Conservation (phyloP, 2,888 invertebrate species). For the Synergus gifuensis region DNA sequence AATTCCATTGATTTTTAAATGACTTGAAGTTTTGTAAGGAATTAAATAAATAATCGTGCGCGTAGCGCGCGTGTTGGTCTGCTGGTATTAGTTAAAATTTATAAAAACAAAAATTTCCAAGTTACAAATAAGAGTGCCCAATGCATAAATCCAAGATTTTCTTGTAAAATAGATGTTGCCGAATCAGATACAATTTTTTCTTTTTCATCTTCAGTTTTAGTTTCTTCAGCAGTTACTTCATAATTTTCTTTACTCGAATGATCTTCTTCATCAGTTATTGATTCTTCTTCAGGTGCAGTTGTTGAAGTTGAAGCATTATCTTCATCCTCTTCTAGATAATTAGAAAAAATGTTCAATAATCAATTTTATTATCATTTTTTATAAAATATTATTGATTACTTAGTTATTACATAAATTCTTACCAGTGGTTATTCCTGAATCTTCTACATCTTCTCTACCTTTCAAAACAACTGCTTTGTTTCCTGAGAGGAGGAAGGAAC, state of each 20-base stretch:
- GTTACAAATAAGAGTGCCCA: not conserved
- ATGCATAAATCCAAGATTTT: not conserved
- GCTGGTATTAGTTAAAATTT: not conserved
- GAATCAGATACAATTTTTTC: not conserved
- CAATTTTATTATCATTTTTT: not conserved
- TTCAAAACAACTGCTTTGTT: constrained; percentile 59
- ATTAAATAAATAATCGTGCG: no score
- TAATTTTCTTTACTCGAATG: not conserved
- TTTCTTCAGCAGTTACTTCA: not conserved
- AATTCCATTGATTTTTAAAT: no score
- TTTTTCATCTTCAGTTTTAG: not conserved
- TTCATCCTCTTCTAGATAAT: not conserved
- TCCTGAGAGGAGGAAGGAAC: constrained; percentile 40
- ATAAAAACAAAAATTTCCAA: not conserved
- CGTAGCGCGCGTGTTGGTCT: no score
- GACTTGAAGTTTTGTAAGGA: no score
- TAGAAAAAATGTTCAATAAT: not conserved
- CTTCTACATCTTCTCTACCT: constrained; percentile 1
- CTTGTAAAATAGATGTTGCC: not conserved
- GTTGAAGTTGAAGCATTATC: not conserved
- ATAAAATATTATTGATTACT: not conserved
- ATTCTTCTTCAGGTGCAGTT: not conserved
- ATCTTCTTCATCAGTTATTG: not conserved
- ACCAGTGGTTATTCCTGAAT: constrained; percentile 1
- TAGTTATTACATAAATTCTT: not conserved